A percentile compares a stretch with the other conserved stretches of the same genome.
Evolutionary conservation across 2,113 vertebrate species (phyloP).

Genomic region (Vidua macroura): DNA sequence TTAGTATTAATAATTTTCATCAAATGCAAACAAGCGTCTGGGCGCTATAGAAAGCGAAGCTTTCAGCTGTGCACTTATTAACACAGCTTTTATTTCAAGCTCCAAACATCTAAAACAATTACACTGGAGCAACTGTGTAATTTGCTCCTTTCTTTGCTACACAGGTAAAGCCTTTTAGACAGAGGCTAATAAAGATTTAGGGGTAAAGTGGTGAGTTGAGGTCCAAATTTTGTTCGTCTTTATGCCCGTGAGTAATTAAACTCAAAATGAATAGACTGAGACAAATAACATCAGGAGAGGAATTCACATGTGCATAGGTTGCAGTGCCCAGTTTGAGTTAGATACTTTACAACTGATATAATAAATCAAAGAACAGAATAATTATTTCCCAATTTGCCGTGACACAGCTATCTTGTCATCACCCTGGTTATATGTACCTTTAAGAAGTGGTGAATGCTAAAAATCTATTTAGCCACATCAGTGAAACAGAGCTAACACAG

Average conservation of each 20-base stretch:
- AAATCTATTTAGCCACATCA: slow-evolving; percentile 14
- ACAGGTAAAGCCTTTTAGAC: slow-evolving; percentile 39
- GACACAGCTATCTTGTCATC: slow-evolving; percentile 40
- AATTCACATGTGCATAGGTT: neutral
- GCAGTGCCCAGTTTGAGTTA: neutral
- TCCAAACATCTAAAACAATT: slow-evolving; percentile 74
- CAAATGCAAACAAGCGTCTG: slow-evolving; percentile 71
- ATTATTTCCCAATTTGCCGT: slow-evolving; percentile 40
- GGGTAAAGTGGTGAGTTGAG: slow-evolving; percentile 28
- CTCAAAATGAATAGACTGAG: neutral
- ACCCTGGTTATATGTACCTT: neutral
- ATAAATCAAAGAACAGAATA: slow-evolving; percentile 67
- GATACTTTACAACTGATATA: slow-evolving; percentile 56
- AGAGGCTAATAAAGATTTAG: slow-evolving; percentile 54
- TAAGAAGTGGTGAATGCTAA: neutral
- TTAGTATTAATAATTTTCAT: slow-evolving; percentile 78
- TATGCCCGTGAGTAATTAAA: slow-evolving; percentile 33
- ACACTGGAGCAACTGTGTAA: slow-evolving; percentile 47
- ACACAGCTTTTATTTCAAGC: slow-evolving; percentile 74
- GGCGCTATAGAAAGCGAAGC: slow-evolving; percentile 38
- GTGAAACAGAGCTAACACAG: slow-evolving; percentile 2
- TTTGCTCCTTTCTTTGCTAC: slow-evolving; percentile 37
- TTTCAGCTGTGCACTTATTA: slow-evolving; percentile 68
- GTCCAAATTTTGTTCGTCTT: neutral
- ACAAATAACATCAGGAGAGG: slow-evolving; percentile 1